A percentile compares a stretch with the other conserved stretches of the same genome.
Conservation (phyloP, 92 coral and sea anemone species). For the Zoanthus gigantus region DNA sequence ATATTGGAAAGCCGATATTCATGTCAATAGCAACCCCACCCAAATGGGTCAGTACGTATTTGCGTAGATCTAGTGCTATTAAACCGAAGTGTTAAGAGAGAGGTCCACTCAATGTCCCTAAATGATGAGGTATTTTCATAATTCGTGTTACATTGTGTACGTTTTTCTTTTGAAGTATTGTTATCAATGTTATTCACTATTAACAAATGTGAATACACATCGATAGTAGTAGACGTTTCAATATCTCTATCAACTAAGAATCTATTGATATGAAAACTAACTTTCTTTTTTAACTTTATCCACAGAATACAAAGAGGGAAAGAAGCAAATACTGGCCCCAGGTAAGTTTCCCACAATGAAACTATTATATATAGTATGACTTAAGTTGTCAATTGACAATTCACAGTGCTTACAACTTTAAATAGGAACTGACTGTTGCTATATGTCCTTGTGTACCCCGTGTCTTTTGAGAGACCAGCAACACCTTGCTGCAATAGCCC, state of each 20-base stretch:
- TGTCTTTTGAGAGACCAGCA: constrained; percentile 9
- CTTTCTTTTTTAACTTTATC: background rate
- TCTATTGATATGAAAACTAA: background rate
- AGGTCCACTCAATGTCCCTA: background rate
- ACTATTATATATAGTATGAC: constrained; percentile 2
- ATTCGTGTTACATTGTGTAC: background rate
- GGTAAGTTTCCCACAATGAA: constrained; percentile 3
- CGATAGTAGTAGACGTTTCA: background rate
- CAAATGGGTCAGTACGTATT: no score
- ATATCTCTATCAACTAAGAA: background rate
- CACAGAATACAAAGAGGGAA: background rate
- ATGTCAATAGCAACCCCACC: no score
- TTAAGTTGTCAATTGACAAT: constrained; percentile 2
- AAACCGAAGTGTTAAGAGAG: no score
- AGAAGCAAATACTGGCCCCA: background rate
- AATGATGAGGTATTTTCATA: background rate
- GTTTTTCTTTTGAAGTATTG: background rate
- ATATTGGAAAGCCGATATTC: no score
- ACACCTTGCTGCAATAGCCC: constrained; percentile 3
- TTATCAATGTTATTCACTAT: background rate
- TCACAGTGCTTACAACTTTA: constrained; percentile 7
- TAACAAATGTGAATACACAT: constrained; percentile 1
- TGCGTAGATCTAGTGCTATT: no score
- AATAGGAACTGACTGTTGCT: constrained; percentile 5
- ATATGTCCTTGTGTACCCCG: background rate